Conservation (phyloP, 2,797 vertebrate genomes). For the Rhinella marina region DNA sequence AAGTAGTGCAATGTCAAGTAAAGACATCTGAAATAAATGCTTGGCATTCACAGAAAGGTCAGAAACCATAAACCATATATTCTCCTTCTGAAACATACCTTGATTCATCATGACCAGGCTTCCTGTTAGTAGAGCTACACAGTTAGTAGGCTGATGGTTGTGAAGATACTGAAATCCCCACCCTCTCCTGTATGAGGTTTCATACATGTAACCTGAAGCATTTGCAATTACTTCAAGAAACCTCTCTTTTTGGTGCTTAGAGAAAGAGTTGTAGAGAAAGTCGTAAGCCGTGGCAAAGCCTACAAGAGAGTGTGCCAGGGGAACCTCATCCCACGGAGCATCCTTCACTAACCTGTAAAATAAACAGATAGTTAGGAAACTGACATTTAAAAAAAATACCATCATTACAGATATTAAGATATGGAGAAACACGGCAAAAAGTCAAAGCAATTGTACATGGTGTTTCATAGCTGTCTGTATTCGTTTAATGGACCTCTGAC, state of each 20-base stretch:
- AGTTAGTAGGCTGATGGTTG: slow-evolving; percentile 99
- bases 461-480: too few relatives aligned
- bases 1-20: not conserved
- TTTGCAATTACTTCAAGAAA: slow-evolving; percentile 97
- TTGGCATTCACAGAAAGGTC: not conserved
- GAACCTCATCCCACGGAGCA: slow-evolving; percentile 97
- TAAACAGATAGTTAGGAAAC: not conserved
- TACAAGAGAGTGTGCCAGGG: slow-evolving; percentile 93
- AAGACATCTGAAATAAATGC: not conserved
- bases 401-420: not conserved
- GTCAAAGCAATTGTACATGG: too few relatives aligned
- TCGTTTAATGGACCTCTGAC: too few relatives aligned
- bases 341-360: slow-evolving; percentile 93
- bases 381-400: too few relatives aligned
- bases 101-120: slow-evolving; percentile 95
- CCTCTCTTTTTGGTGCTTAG: slow-evolving; percentile 88
- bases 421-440: too few relatives aligned
- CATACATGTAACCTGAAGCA: slow-evolving; percentile 91
- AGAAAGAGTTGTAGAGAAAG: slow-evolving; percentile 91
- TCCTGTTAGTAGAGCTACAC: slow-evolving; percentile 92
- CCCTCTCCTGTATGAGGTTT: slow-evolving; percentile 90
- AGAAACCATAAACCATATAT: not conserved
- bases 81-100: slow-evolving; percentile 76
- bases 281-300: slow-evolving; percentile 97
- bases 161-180: slow-evolving; percentile 99